Percentiles rank a stretch among this genome's conserved stretches.
These are phyloP conservation scores for Leptatherina wallacei DNA, from an alignment of 2,797 vertebrate species.

Conservation along the genomic window DNA sequence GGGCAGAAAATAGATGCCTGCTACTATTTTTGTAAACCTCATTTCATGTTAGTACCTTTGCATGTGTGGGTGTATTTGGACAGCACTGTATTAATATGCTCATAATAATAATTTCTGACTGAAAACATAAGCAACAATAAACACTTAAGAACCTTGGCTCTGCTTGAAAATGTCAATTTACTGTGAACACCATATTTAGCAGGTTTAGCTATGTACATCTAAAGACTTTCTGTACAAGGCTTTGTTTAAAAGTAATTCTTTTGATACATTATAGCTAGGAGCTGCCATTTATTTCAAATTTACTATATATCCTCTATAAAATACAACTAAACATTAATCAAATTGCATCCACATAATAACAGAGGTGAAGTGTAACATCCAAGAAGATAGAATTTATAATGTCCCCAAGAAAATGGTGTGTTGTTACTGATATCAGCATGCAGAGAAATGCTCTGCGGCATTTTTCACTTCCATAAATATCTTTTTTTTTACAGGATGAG, in stretches of 20 bases:
- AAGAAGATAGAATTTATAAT: background rate
- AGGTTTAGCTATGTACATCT: background rate
- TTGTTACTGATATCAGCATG: no score
- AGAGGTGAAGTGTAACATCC: background rate
- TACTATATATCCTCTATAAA: background rate
- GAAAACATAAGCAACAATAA: background rate
- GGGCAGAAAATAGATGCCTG: slow-evolving; percentile 1
- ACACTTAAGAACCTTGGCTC: background rate
- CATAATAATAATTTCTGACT: background rate
- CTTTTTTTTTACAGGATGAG: no score
- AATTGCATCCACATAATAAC: background rate
- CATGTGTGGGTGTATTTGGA: background rate
- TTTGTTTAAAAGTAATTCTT: background rate
- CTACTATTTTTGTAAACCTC: background rate
- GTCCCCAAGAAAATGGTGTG: no score
- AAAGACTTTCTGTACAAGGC: background rate
- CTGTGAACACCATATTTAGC: background rate
- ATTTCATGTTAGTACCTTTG: slow-evolving; percentile 1
- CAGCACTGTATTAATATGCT: background rate
- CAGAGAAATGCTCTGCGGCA: no score
- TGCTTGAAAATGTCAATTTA: slow-evolving; percentile 3
- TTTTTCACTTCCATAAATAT: no score
- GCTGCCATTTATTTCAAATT: background rate
- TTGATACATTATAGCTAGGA: background rate
- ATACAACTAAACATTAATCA: background rate